Evolutionary conservation across 37 sponge, comb jelly and placozoan species (phyloP), one percentile per base, ranked within the genome.

Genomic region (Dysidea cf. avara): DNA sequence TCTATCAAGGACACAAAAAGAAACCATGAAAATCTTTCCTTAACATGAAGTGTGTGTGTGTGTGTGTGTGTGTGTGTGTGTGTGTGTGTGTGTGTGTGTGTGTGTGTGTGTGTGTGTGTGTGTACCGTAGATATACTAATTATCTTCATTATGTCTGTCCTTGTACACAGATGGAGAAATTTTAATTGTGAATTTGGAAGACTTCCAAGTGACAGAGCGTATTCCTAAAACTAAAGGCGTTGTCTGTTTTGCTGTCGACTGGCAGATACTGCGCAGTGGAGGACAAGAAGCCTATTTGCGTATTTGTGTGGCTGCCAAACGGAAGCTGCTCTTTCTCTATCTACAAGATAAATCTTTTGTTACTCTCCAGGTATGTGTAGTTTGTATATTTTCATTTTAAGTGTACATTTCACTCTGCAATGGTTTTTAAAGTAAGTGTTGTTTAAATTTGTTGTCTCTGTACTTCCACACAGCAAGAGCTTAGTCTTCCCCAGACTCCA

Each of bases 101-200:
- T n/a, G n/a, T n/a, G n/a, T n/a, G n/a, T n/a, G n/a, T n/a, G n/a
- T n/a, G n/a, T n/a, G n/a, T n/a, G n/a, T n/a, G n/a, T n/a, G n/a
- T n/a, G n/a, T n/a, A n/a, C n/a, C n/a, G n/a, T n/a, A n/a, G n/a
- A n/a, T n/a, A n/a, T n/a, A n/a, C n/a, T n/a, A n/a, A n/a, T n/a
- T n/a, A n/a, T n/a, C n/a, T n/a, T n/a, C n/a, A n/a, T n/a, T n/a
- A n/a, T n/a, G n/a, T n/a, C n/a, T n/a, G n/a, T n/a, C n/a, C n/a
- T n/a, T n/a, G n/a, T n/a, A n/a, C n/a, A n/a, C 65, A 17, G 80
- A 79, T 46, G 57, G 69, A 61, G 80, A 79, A 36, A n/a, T 79
- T 7, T 68, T 56, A 21, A 69, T 21, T 58, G 80, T 71, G 43
- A 58, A 79, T 61, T 71, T 79, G 21, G 62, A 58, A 7, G 9